phyloP scores from a whole-genome alignment of 2,888 invertebrate genomes.

The Cryptocephalus primarius region DNA sequence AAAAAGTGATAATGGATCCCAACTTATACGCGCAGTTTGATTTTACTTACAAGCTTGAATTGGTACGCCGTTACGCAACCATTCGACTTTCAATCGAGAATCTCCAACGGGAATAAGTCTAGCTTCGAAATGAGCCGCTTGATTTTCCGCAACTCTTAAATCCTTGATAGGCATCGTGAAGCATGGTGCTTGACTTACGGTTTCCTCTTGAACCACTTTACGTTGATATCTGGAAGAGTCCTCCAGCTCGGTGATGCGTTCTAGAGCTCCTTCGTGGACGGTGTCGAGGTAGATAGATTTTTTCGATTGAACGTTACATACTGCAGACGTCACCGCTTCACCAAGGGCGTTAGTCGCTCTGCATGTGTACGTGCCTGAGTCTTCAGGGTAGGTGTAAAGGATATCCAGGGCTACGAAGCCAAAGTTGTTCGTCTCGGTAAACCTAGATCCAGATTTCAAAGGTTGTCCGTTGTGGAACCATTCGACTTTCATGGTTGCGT shows the following conservation, averaged over 20 bases:
- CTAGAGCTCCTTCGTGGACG: slow-evolving; percentile 77
- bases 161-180: slow-evolving; percentile 88
- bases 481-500: slow-evolving; percentile 85
- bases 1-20: background rate
- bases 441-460: slow-evolving; percentile 86
- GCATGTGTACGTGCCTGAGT: slow-evolving; percentile 92
- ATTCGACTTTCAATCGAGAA: slow-evolving; percentile 83
- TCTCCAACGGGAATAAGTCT: slow-evolving; percentile 91
- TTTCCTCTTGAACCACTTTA: slow-evolving; percentile 64
- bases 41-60: slow-evolving; percentile 69
- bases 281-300: slow-evolving; percentile 81
- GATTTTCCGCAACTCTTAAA: slow-evolving; percentile 76
- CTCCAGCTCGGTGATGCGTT: slow-evolving; percentile 72
- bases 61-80: slow-evolving; percentile 85
- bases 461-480: slow-evolving; percentile 91
- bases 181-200: slow-evolving; percentile 76
- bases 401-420: slow-evolving; percentile 96
- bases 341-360: slow-evolving; percentile 86
- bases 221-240: slow-evolving; percentile 65
- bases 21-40: too few relatives aligned
- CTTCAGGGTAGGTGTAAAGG: slow-evolving; percentile 89
- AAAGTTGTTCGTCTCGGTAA: slow-evolving; percentile 93
- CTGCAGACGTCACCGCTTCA: slow-evolving; percentile 85
- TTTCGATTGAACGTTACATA: slow-evolving; percentile 67
- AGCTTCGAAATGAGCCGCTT: slow-evolving; percentile 89